Base-by-base conservation (phyloP, 1,140 invertebrate species). In the Drosophila novamexicana region DNA sequence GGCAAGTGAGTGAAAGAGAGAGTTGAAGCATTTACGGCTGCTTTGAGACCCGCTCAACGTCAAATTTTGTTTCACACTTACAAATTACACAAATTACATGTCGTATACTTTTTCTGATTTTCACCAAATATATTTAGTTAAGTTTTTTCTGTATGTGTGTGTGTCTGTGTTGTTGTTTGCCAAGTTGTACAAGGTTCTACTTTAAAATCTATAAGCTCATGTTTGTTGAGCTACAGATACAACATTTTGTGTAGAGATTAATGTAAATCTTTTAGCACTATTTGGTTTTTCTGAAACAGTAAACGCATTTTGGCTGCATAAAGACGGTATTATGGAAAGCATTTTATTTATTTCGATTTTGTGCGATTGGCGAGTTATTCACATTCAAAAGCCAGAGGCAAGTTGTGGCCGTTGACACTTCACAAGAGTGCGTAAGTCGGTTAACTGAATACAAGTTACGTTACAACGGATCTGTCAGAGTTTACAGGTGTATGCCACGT, bases 31-130 rank as follows among this genome's bases (percentile, higher is more conserved):
- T 7, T 63, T 71, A 56, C 36, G 14, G 22, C n/a, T 61, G 6
- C 34, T 14, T n/a, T n/a, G n/a, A n/a, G n/a, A n/a, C n/a, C n/a
- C n/a, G 14, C 14, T 14, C 14, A 14, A 14, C 14, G 50, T 80
- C n/a, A n/a, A n/a, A n/a, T n/a, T n/a, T n/a, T n/a, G n/a, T n/a
- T 78, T 83, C 59, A 74, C 73, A 80, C 75, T 62, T 88, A 44
- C 56, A 59, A 80, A 72, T 62, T 88, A 44, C 56, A 59, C 66
- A 70, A 83, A 86, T 82, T 73, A 18, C 61, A 22, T 54, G 10
- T 16, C 39, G 18, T 36, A 42, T 58, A 32, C 56, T 45, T 45
- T 29, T 44, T 69, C 49, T 58, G 18, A 7, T 59, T 63, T 63
- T 44, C 59, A 53, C 37, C 44, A 58, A 40, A 50, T 72, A 63